Evolutionary conservation across 2,888 invertebrate genomes (phyloP).

Genomic region (Euzetes globulus): DNA sequence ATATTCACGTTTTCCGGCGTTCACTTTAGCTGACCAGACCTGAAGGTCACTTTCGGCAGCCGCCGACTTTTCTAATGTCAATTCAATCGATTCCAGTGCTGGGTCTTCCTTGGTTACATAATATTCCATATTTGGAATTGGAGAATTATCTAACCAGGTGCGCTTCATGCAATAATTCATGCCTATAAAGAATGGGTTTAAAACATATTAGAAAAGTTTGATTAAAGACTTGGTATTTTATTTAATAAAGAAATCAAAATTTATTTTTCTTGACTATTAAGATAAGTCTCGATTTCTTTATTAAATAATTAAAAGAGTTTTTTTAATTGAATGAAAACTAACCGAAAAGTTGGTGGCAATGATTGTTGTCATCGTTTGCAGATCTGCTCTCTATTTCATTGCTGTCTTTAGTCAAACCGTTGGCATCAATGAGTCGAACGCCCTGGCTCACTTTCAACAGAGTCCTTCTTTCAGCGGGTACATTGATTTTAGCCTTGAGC

Average conservation of each 20-base stretch:
- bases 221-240: not conserved
- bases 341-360: slow-evolving; percentile 15
- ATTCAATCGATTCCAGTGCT: not conserved
- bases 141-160: not conserved
- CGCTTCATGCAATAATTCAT: slow-evolving; percentile 4
- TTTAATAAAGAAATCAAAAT: too few species aligned
- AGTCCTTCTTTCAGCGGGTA: not conserved
- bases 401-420: not conserved
- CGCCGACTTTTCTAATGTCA: not conserved
- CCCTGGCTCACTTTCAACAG: not conserved
- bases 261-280: too few species aligned
- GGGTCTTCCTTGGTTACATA: not conserved
- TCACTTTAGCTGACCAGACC: slow-evolving; percentile 11
- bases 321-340: slow-evolving; percentile 13
- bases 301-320: not conserved
- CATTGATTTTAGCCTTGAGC: not conserved
- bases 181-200: not conserved
- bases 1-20: slow-evolving; percentile 20
- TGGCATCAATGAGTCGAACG: not conserved
- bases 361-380: not conserved
- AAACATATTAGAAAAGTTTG: not conserved
- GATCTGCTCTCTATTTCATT: not conserved
- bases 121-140: slow-evolving; percentile 29
- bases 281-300: not conserved
- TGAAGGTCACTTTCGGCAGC: not conserved